Percentiles rank a stretch among this genome's conserved stretches.
phyloP scores from a whole-genome alignment of 2,888 invertebrate genomes.

The Orthosia incerta region DNA sequence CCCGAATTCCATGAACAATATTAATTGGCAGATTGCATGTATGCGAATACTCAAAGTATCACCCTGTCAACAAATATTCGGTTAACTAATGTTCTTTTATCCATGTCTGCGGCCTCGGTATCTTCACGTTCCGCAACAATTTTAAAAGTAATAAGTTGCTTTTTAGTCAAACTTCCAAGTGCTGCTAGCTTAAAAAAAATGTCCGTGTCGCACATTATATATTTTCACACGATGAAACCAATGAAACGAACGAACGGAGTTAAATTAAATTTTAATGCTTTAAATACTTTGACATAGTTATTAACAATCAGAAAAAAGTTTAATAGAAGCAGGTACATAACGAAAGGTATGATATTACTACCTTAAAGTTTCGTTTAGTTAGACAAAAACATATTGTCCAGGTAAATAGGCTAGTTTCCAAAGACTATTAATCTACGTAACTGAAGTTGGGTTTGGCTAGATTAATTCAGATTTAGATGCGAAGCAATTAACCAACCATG shows the following conservation, averaged over 20 bases:
- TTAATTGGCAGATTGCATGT: background rate
- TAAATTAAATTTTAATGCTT: background rate
- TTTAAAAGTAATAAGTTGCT: background rate
- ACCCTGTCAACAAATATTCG: background rate
- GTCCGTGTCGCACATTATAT: background rate
- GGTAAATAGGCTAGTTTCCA: slow-evolving; percentile 4
- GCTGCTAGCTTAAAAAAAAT: background rate
- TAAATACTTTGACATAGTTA: background rate
- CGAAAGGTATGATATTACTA: background rate
- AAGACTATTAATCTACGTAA: slow-evolving; percentile 12
- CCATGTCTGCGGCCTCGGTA: background rate
- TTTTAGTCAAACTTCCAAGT: background rate
- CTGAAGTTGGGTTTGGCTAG: background rate
- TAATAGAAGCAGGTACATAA: background rate
- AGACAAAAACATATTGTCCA: slow-evolving; percentile 3
- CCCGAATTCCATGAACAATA: slow-evolving; percentile 6
- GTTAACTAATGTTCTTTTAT: no score
- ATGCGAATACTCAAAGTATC: no score
- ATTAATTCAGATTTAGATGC: slow-evolving; percentile 35
- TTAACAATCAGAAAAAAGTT: background rate
- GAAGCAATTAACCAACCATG: slow-evolving; percentile 41
- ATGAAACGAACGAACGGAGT: no score
- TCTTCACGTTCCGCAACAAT: background rate
- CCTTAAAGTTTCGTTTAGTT: background rate
- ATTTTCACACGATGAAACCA: background rate